phyloP scores from a whole-genome alignment of 2,797 vertebrate genomes.

The Chromobotia macracanthus region DNA sequence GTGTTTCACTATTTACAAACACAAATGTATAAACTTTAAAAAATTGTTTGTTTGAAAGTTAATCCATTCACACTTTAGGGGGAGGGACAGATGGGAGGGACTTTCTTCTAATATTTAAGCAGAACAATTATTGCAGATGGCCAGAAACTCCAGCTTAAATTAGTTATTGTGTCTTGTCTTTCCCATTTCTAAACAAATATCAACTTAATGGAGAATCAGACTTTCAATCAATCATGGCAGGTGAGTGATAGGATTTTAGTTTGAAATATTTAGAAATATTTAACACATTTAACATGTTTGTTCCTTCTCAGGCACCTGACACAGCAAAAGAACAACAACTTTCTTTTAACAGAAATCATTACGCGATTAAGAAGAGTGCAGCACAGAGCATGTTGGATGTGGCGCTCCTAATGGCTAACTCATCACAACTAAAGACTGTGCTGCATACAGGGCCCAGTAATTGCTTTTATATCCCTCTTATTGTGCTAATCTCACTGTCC shows the following conservation, averaged over 20 bases:
- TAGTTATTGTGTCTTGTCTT: too few species aligned
- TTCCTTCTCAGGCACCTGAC: not conserved
- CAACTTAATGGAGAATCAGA: constrained; percentile 75
- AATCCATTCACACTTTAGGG: too few species aligned
- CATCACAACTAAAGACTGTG: constrained; percentile 79
- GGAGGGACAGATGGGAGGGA: too few species aligned
- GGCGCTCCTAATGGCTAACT: constrained; percentile 88
- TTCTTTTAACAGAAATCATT: constrained; percentile 81
- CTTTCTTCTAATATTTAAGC: too few species aligned
- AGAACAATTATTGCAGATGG: too few species aligned
- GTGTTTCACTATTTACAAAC: too few species aligned
- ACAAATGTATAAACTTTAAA: too few species aligned
- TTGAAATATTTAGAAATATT: not conserved
- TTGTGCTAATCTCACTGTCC: constrained; percentile 83
- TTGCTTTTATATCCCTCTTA: constrained; percentile 77
- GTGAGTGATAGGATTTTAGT: not conserved
- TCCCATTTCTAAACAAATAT: too few species aligned
- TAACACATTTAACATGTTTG: not conserved
- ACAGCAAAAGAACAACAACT: constrained; percentile 65
- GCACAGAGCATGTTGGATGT: constrained; percentile 90
- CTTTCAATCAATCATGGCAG: constrained; percentile 4
- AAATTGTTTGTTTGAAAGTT: too few species aligned
- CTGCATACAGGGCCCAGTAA: constrained; percentile 80
- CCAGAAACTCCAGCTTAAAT: too few species aligned
- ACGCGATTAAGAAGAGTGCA: constrained; percentile 88